Evolutionary conservation across 2,113 vertebrate genomes (phyloP).

Genomic region (Hiodon alosoides): DNA sequence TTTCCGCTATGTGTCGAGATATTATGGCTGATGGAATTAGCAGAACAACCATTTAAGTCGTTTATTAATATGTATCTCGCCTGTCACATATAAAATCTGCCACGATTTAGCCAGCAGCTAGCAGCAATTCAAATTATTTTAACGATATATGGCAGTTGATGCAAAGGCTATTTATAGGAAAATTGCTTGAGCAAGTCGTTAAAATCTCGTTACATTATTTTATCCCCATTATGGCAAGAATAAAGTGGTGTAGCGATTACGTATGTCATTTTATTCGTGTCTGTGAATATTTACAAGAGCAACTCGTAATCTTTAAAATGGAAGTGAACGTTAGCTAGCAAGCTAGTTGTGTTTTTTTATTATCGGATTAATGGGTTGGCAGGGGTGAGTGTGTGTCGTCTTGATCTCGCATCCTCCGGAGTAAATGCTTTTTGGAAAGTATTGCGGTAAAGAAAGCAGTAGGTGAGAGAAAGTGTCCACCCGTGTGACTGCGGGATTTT

Average conservation of each 20-base stretch:
- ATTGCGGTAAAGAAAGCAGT: too few species aligned
- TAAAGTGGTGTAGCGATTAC: not conserved
- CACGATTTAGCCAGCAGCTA: not conserved
- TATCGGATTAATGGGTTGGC: slow-evolving; percentile 12
- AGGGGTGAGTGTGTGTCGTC: not conserved
- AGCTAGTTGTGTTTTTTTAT: slow-evolving; percentile 12
- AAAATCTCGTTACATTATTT: slow-evolving; percentile 10
- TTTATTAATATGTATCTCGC: not conserved
- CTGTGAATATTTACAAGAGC: not conserved
- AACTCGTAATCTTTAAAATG: not conserved
- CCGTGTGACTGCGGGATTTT: not conserved
- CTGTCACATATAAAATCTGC: not conserved
- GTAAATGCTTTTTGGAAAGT: not conserved
- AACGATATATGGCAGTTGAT: not conserved
- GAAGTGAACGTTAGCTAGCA: not conserved
- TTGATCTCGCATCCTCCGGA: slow-evolving; percentile 16
- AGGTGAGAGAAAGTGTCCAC: too few species aligned
- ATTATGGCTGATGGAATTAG: slow-evolving; percentile 19
- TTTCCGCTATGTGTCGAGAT: slow-evolving; percentile 46
- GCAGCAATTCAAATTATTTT: not conserved
- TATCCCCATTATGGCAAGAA: slow-evolving; percentile 3
- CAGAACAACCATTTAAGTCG: slow-evolving; percentile 18
- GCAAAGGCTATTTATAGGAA: not conserved
- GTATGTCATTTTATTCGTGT: not conserved
- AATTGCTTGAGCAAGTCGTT: not conserved